Conservation (phyloP, 2,888 invertebrate species). For the Papilio demoleus region DNA sequence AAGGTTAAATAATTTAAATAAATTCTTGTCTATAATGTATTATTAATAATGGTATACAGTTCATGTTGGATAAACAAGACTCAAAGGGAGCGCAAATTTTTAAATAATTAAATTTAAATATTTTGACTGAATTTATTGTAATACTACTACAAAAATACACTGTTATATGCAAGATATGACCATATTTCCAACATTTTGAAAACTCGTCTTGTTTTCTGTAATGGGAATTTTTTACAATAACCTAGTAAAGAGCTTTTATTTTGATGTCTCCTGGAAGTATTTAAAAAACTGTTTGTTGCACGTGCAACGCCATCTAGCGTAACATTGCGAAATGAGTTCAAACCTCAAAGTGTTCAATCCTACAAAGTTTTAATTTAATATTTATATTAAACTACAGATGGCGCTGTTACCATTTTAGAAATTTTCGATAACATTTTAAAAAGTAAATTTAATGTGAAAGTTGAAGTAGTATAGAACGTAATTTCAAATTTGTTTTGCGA, state of each 20-base stretch:
- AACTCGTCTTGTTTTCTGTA: not conserved
- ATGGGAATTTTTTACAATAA: not conserved
- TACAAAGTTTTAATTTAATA: not conserved
- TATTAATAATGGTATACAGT: not conserved
- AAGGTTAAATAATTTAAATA: conserved; percentile 22
- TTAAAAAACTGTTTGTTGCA: not conserved
- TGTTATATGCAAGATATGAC: too few species aligned
- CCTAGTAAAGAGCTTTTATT: too few species aligned
- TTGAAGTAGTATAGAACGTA: too few species aligned
- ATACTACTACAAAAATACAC: too few species aligned
- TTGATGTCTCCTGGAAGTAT: too few species aligned
- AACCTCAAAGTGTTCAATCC: too few species aligned
- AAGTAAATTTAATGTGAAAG: not conserved
- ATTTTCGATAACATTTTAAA: not conserved
- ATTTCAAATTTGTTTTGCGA: not conserved
- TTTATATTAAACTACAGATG: not conserved
- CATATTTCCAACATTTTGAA: too few species aligned
- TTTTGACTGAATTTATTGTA: too few species aligned
- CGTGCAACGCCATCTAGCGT: not conserved
- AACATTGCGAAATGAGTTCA: too few species aligned
- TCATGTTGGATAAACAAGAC: not conserved
- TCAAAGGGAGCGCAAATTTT: too few species aligned
- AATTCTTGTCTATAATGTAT: not conserved
- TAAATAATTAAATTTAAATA: not conserved
- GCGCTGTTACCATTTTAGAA: not conserved